Conservation (phyloP, 1,140 invertebrate genomes). For the Laupala kohalensis region DNA sequence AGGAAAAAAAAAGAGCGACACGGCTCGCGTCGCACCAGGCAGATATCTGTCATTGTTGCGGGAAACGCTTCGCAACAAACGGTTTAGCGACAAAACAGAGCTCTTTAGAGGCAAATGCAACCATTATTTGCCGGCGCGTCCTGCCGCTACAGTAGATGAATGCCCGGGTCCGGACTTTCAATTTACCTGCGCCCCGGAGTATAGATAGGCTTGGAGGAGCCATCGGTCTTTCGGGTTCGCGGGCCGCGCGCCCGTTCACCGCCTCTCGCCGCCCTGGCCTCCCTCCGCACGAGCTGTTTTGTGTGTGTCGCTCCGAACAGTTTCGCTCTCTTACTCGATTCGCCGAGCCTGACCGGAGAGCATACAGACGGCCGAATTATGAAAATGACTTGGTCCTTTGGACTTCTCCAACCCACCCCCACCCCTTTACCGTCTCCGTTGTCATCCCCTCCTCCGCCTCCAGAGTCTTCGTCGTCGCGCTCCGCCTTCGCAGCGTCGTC, state of each 20-base stretch:
- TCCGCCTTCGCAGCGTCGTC: too few relatives aligned
- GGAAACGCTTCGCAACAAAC: background rate
- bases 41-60: background rate
- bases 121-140: background rate
- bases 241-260: background rate
- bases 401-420: too few relatives aligned
- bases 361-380: slow-evolving; percentile 45
- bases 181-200: background rate
- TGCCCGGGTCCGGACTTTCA: background rate
- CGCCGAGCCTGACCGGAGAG: slow-evolving; percentile 24
- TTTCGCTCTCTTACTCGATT: slow-evolving; percentile 31
- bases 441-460: too few relatives aligned
- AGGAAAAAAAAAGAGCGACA: background rate
- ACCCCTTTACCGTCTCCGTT: background rate
- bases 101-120: background rate
- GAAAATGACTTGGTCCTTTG: slow-evolving; percentile 36
- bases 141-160: background rate
- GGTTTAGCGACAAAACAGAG: background rate
- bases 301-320: slow-evolving; percentile 5
- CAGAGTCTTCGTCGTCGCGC: background rate
- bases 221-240: background rate
- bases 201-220: background rate
- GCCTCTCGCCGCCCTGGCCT: background rate
- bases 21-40: too few relatives aligned
- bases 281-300: slow-evolving; percentile 9